A percentile compares a stretch with the other conserved stretches of the same genome.
phyloP scores from a whole-genome alignment of 2,113 vertebrate species.

The Brachypodius melanocephalos region DNA sequence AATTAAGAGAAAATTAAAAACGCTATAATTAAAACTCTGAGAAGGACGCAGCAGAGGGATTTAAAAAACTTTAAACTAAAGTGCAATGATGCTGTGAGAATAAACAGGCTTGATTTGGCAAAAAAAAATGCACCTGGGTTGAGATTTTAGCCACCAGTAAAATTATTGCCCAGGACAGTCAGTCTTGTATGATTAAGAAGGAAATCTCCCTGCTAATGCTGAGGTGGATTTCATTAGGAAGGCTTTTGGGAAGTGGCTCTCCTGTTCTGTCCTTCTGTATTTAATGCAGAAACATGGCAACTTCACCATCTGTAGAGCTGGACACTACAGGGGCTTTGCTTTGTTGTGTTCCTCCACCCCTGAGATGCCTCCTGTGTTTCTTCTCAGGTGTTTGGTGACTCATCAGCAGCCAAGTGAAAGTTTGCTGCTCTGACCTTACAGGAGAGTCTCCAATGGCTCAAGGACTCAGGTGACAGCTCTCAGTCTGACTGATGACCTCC shows the following conservation, averaged over 20 bases:
- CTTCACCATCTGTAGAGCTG: neutral
- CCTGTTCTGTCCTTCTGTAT: neutral
- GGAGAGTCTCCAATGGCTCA: neutral
- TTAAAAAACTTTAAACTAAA: neutral
- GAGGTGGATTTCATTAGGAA: neutral
- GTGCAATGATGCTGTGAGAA: neutral
- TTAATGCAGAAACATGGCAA: neutral
- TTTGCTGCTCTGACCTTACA: neutral
- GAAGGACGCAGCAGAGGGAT: neutral
- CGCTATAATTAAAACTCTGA: neutral
- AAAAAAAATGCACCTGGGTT: accelerated
- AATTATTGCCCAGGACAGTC: neutral
- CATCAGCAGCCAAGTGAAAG: neutral
- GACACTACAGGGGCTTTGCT: neutral
- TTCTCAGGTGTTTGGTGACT: neutral
- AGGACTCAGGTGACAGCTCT: neutral
- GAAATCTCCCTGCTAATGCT: neutral
- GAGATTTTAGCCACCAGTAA: neutral
- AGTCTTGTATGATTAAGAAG: neutral
- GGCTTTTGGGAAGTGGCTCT: neutral
- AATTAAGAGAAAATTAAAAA: neutral
- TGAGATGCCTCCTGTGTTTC: neutral
- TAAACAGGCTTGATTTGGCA: neutral
- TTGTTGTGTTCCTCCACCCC: neutral
- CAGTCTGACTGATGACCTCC: neutral